A percentile compares a stretch with the other conserved stretches of the same genome.
These are phyloP conservation scores for Manis crassicaudata DNA, from an alignment of 2,797 vertebrate genomes.

Conservation along the genomic window DNA sequence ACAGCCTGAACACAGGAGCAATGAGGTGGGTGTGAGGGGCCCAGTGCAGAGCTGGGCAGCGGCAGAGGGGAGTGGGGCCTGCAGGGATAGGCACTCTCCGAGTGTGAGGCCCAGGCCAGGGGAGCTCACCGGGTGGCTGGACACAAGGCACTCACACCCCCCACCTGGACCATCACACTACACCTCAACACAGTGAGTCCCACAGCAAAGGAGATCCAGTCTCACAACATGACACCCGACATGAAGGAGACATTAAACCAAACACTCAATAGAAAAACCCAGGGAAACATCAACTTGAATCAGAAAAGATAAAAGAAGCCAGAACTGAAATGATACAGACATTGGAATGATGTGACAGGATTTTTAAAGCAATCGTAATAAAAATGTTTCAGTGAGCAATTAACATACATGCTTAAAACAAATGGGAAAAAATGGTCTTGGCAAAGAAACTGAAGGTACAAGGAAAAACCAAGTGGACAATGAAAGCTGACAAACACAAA, in stretches of 20 bases:
- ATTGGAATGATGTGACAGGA: background rate
- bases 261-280: background rate
- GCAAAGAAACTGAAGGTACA: too few species aligned
- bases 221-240: background rate
- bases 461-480: background rate
- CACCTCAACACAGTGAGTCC: too few species aligned
- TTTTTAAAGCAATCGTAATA: background rate
- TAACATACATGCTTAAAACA: background rate
- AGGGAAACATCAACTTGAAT: background rate
- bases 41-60: background rate
- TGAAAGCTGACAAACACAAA: background rate
- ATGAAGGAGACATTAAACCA: background rate
- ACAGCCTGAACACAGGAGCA: background rate
- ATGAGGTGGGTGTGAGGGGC: background rate
- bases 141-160: too few species aligned
- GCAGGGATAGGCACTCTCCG: background rate
- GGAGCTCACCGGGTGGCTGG: background rate
- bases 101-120: background rate
- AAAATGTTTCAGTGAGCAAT: background rate
- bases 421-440: background rate
- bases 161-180: background rate
- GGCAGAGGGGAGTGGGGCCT: background rate
- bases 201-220: too few species aligned
- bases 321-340: background rate
- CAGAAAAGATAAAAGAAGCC: background rate